These are phyloP conservation scores for Chionoecetes opilio DNA, from an alignment of 1,140 invertebrate species.

Conservation along the genomic window DNA sequence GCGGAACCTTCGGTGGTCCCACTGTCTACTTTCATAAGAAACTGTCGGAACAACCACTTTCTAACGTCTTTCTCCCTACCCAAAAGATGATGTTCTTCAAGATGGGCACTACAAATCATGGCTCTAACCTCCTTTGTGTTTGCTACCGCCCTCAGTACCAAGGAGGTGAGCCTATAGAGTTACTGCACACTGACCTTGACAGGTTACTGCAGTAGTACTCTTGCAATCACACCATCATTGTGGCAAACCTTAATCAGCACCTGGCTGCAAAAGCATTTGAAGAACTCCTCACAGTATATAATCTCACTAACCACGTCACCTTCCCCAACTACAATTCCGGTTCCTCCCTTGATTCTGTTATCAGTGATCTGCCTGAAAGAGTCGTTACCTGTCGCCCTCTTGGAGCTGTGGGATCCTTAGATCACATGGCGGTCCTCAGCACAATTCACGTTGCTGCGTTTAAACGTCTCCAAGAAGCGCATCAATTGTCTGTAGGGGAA, in stretches of 20 bases:
- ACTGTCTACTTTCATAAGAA: constrained; percentile 35
- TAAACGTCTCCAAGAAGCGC: neutral
- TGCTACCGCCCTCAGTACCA: constrained; percentile 37
- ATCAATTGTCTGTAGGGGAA: neutral
- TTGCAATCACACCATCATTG: neutral
- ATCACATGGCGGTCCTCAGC: constrained; percentile 34
- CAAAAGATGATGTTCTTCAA: constrained; percentile 42
- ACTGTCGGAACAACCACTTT: neutral
- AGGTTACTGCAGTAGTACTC: neutral
- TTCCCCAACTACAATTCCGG: neutral
- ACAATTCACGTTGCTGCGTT: neutral
- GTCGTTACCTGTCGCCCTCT: neutral
- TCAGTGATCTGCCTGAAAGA: neutral
- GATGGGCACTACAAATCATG: neutral
- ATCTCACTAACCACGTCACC: neutral
- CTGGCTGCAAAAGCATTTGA: neutral
- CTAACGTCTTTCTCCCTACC: no score
- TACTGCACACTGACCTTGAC: neutral
- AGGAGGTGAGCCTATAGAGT: neutral
- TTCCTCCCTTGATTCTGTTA: neutral
- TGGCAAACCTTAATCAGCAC: neutral
- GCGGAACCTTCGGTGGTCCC: constrained; percentile 24
- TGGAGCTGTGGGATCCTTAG: constrained; percentile 35
- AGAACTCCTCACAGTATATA: neutral
- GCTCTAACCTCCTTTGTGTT: neutral